Base-by-base conservation (phyloP, 2,888 invertebrate species). In the Calephelis perditalis region DNA sequence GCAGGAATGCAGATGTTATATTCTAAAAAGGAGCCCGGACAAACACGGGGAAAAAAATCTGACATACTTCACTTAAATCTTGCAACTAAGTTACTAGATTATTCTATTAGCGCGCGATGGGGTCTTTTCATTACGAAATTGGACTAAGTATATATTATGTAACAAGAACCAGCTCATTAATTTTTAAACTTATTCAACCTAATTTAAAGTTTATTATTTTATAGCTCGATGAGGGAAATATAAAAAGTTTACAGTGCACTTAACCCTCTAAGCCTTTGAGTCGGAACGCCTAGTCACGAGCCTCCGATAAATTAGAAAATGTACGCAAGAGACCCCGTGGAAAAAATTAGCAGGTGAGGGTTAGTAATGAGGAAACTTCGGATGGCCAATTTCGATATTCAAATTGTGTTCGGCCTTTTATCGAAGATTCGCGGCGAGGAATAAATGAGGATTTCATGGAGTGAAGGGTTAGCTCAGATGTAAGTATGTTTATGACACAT, bases 371-470 rank as follows among this genome's bases (percentile, higher is more conserved):
- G 84, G 78, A 81, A 87, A 85, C 83, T 86, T 82, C 63, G 78
- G 84, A 84, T 85, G 79, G 78, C 82, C 85, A 85, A 89, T 89
- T 88, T 88, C 86, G 86, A 89, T 89, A 89, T 89, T 89, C 86
- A 88, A 89, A 89, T 88, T 79, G 77, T 74, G 82, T 80, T 79
- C 74, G 36, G 35, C 52, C 52, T 76, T 78, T 79, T 77, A 81
- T 80, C 61, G 55, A 61, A 60, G 59, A 56, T 81, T 74, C 77
- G 74, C 68, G 72, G 73, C 72, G 60, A 47, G 49, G 63, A 62
- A 65, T 58, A 61, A 60, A 62, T 60, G 60, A 59, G 57, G 57
- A 58, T 54, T 54, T 52, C 35, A 52, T 54, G 49, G 52, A 47
- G 49, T 47, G 58, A 58, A 58, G 52, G 47, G 52, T 58, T 58